These are phyloP conservation scores for Archilochus colubris DNA, from an alignment of 2,113 vertebrate genomes.

Conservation along the genomic window DNA sequence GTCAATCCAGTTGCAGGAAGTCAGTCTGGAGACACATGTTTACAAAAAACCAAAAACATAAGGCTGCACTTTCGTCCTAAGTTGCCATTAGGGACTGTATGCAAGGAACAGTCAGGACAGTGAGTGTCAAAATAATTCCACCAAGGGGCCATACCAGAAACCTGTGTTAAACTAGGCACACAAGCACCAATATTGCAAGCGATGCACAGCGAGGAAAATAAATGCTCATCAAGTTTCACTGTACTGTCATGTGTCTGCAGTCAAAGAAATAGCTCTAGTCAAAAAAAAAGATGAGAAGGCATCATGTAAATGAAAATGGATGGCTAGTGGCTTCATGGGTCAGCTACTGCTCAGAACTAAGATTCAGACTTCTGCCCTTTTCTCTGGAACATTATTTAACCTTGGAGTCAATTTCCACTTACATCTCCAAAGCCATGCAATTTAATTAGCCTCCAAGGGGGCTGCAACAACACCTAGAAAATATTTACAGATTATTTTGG, in stretches of 20 bases:
- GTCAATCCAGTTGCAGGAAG: not conserved
- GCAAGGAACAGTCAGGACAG: not conserved
- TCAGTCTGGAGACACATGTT: not conserved
- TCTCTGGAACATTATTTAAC: not conserved
- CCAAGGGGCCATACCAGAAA: not conserved
- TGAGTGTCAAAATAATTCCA: not conserved
- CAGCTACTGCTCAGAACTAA: not conserved
- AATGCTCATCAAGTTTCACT: not conserved
- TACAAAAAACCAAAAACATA: not conserved
- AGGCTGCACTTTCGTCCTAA: not conserved
- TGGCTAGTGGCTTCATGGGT: not conserved
- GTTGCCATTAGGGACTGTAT: not conserved
- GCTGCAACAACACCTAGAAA: not conserved
- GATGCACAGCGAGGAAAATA: not conserved
- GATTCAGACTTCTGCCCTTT: not conserved
- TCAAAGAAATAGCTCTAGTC: not conserved
- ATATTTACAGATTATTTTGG: constrained; percentile 36
- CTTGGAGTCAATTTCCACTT: not conserved
- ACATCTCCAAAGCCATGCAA: not conserved
- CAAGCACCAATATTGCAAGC: not conserved
- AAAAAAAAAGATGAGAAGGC: not conserved
- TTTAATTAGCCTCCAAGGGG: constrained; percentile 28
- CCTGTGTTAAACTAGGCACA: not conserved
- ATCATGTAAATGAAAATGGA: not conserved
- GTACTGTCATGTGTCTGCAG: not conserved